Evolutionary conservation across 2,797 vertebrate species (phyloP).

Genomic region (Ceyx erithaca): DNA sequence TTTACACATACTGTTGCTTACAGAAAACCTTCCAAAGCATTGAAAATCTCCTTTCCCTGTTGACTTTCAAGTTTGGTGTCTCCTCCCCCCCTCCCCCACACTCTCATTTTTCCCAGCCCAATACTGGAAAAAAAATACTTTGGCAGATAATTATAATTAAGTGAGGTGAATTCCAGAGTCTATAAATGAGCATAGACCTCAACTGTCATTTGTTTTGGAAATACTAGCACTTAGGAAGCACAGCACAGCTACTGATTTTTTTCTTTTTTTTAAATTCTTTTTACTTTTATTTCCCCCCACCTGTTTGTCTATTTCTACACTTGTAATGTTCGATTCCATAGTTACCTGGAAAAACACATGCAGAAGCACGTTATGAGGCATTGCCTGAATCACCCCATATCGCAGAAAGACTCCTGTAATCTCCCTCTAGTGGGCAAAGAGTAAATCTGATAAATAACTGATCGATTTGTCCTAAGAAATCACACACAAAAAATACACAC

Average conservation of each 20-base stretch:
- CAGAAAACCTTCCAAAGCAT: not conserved
- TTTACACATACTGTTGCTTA: not conserved
- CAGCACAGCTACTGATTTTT: not conserved
- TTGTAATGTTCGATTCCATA: not conserved
- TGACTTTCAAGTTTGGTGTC: not conserved
- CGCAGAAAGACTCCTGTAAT: not conserved
- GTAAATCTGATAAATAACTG: not conserved
- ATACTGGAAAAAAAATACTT: not conserved
- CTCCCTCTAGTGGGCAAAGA: conserved; percentile 33
- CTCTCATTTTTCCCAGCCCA: not conserved
- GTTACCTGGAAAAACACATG: not conserved
- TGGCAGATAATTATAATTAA: not conserved
- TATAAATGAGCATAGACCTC: not conserved
- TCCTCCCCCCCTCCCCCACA: too few relatives aligned
- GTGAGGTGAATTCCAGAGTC: not conserved
- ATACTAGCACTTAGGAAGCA: not conserved
- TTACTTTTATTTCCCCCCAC: too few relatives aligned
- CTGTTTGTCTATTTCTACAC: fast-evolving
- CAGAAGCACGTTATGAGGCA: not conserved
- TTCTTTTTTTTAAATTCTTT: not conserved
- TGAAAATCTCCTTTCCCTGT: not conserved
- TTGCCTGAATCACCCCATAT: fast-evolving
- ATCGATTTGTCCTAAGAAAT: not conserved
- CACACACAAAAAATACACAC: not conserved
- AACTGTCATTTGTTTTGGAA: not conserved